Base-by-base conservation (phyloP, 1,140 invertebrate species). In the Monomorium pharaonis region DNA sequence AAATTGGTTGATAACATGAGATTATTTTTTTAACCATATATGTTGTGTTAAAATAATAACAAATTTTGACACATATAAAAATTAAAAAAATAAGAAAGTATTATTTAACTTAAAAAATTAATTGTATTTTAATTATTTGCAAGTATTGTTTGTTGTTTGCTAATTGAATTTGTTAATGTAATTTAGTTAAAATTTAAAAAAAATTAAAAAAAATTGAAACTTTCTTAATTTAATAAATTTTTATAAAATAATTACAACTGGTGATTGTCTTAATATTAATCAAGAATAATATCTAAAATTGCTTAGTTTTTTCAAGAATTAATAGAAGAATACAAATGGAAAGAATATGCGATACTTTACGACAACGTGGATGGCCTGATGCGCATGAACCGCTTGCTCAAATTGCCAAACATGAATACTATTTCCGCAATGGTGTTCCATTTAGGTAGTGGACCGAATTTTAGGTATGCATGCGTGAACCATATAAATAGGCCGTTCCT, bases 301-400 rank as follows among this genome's bases (percentile, higher is more conserved):
- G 24, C 51, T 24, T 63, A 96, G 96, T 96, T 97, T 18, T 97
- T 97, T 87, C 95, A 96, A 51, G 97, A 98, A 91, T 94, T 99
- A 72, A 96, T 99, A 1, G 94, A 95, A 85, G 95, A 96, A 33
- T 97, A 97, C 93, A 96, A 97, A 60, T 99, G 98, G 98, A 96
- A 97, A 91, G 96, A 96, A 12, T 99, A 98, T 91, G 98, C 98
- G 14, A 96, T 99, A 37, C 95, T 99, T 44, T 99, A 99, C 92
- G 98, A 99, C 93, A 94, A 96, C 91, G 96, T 97, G 88, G 97
- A 98, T 86, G 96, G 97, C 94, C 95, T 99, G 21, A 95, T 97
- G 37, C 96, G 97, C 75, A 95, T 99, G 21, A 96, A 97, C 85
- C 96, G 97, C 85, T 94, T 99, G 42, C 93, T 99, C 16, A 97